These are phyloP conservation scores for Hecatera dysodea DNA, from an alignment of 2,888 invertebrate species.

Conservation along the genomic window DNA sequence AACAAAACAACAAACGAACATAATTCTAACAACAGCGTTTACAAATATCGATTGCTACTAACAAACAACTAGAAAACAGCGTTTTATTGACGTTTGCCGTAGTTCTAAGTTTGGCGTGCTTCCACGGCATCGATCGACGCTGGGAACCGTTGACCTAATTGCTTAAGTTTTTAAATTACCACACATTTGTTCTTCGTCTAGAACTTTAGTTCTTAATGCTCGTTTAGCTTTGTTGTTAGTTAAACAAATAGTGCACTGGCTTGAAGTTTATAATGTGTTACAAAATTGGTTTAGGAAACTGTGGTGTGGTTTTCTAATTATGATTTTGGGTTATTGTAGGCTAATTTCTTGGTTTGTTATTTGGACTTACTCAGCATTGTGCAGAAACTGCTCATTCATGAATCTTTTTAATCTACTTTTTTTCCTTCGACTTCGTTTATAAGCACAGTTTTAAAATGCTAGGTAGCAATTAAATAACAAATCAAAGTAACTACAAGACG, in stretches of 20 bases:
- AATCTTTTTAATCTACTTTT: too few relatives aligned
- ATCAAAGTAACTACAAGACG: constrained; percentile 12
- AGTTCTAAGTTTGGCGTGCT: constrained; percentile 79
- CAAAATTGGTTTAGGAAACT: constrained; percentile 23
- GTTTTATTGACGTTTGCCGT: constrained; percentile 81
- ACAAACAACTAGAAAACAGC: constrained; percentile 76
- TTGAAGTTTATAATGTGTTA: constrained; percentile 41
- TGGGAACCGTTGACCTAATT: constrained; percentile 86
- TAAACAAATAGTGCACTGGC: constrained; percentile 57
- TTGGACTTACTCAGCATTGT: background rate
- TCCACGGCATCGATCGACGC: constrained; percentile 76
- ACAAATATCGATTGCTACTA: constrained; percentile 77
- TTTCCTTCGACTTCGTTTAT: background rate
- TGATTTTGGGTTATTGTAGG: background rate
- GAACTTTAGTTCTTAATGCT: constrained; percentile 58
- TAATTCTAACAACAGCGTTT: constrained; percentile 61
- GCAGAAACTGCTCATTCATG: background rate
- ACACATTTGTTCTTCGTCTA: constrained; percentile 69
- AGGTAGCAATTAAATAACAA: constrained; percentile 30
- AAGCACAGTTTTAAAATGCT: background rate
- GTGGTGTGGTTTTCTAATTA: constrained; percentile 13
- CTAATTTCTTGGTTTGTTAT: background rate
- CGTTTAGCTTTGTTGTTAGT: constrained; percentile 41
- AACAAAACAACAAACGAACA: constrained; percentile 49
- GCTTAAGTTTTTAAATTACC: constrained; percentile 83